These are phyloP conservation scores for Microctonus brassicae DNA, from an alignment of 2,888 invertebrate species.

Conservation along the genomic window DNA sequence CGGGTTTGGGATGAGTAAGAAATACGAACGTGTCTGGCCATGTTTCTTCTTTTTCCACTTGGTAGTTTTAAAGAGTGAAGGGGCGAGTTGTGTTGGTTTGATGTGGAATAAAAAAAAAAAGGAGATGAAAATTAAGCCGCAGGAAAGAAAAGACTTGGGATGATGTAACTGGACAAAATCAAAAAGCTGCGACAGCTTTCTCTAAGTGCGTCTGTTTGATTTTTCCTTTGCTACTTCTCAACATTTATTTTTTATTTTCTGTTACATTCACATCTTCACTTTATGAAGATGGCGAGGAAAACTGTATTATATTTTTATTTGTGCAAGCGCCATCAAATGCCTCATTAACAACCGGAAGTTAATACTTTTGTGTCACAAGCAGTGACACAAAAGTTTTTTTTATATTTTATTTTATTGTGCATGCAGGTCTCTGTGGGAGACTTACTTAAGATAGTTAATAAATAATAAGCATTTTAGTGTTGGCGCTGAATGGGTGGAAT, in stretches of 20 bases:
- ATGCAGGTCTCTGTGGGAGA: not conserved
- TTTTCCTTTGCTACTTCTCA: too few species aligned
- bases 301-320: too few species aligned
- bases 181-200: slow-evolving; percentile 12
- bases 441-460: not conserved
- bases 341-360: not conserved
- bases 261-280: not conserved
- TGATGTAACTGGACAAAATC: slow-evolving; percentile 23
- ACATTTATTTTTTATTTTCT: slow-evolving; percentile 8
- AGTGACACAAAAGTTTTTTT: not conserved
- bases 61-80: slow-evolving; percentile 24
- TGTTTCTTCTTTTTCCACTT: slow-evolving; percentile 29
- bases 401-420: too few species aligned
- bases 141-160: slow-evolving; percentile 28
- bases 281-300: too few species aligned
- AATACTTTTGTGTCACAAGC: not conserved
- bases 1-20: slow-evolving; percentile 17
- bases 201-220: slow-evolving; percentile 25
- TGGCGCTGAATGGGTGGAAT: not conserved
- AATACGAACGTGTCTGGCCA: slow-evolving; percentile 25
- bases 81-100: not conserved
- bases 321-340: not conserved
- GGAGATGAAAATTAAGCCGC: slow-evolving; percentile 10
- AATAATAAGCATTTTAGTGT: not conserved
- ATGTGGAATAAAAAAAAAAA: slow-evolving; percentile 13